A percentile compares a stretch with the other conserved stretches of the same genome.
Conservation (phyloP, 2,113 vertebrate genomes). For the Halichoerus grypus region DNA sequence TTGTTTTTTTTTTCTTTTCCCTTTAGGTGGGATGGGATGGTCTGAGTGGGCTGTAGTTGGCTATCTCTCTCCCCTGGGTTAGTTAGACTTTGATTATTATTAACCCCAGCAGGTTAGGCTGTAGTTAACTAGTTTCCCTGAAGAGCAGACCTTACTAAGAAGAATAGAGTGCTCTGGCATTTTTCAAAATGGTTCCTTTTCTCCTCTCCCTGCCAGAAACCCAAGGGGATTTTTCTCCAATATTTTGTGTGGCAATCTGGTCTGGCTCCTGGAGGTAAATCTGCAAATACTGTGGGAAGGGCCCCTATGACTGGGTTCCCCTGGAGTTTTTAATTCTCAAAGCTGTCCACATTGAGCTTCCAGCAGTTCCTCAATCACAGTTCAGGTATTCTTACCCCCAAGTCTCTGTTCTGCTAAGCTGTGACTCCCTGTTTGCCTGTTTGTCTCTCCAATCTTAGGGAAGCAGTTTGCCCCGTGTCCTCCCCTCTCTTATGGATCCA, state of each 20-base stretch:
- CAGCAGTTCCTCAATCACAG: neutral
- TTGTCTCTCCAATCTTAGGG: neutral
- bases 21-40: neutral
- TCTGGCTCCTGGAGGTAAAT: neutral
- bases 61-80: neutral
- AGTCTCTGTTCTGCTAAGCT: neutral
- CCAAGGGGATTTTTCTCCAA: neutral
- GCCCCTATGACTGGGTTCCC: neutral
- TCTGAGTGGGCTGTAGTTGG: neutral
- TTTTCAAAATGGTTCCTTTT: neutral
- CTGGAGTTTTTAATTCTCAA: neutral
- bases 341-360: too few relatives aligned
- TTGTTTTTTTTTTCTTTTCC: neutral
- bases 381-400: neutral
- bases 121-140: neutral
- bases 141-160: neutral
- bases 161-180: neutral
- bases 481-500: neutral
- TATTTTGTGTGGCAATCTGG: neutral
- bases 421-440: neutral
- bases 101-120: neutral
- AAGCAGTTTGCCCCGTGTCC: neutral
- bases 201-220: neutral
- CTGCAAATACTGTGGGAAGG: neutral
- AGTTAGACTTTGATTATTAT: neutral